Evolutionary conservation across 2,113 vertebrate species (phyloP).

Genomic region (Odontophorus gujanensis): DNA sequence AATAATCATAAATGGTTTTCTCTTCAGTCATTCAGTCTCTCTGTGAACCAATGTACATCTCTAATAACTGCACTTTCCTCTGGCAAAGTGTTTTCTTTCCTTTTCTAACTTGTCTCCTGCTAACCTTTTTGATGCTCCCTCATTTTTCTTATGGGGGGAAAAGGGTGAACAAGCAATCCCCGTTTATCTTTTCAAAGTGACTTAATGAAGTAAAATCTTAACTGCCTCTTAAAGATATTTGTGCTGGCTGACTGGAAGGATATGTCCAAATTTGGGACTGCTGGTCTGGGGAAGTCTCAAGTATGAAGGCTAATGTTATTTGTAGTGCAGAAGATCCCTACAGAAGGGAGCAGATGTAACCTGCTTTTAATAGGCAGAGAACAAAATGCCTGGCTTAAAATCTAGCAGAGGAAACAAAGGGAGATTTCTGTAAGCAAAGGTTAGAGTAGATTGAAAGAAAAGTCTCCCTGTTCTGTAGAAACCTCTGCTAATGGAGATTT

Average conservation of each 20-base stretch:
- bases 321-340: not conserved
- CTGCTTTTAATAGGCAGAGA: not conserved
- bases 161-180: not conserved
- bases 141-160: not conserved
- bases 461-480: not conserved
- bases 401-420: not conserved
- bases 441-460: not conserved
- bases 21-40: not conserved
- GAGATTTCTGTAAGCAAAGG: not conserved
- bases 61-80: not conserved
- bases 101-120: not conserved
- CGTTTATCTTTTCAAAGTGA: not conserved
- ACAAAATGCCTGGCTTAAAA: not conserved
- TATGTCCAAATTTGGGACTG: not conserved
- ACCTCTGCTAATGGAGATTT: not conserved
- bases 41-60: not conserved
- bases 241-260: not conserved
- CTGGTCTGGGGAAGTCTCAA: not conserved
- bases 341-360: not conserved
- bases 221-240: not conserved
- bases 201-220: not conserved
- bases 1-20: not conserved
- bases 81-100: not conserved
- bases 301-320: fast-evolving
- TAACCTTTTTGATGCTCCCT: not conserved